Conservation (phyloP, 2,113 vertebrate species). For the Cephalopholis sonnerati region DNA sequence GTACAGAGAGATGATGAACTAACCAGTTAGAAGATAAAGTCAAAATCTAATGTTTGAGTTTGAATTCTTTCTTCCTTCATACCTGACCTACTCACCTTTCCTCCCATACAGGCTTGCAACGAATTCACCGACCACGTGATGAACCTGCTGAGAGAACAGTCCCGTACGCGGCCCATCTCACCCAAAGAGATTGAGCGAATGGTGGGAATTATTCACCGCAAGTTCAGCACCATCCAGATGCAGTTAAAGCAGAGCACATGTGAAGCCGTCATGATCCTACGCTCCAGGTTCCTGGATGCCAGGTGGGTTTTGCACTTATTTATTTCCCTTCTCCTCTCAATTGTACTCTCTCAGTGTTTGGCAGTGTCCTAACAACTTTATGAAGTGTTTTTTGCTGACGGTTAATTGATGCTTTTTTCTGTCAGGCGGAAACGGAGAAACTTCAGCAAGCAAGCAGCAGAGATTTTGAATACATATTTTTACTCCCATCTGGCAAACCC, state of each 20-base stretch:
- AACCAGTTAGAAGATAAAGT: too few relatives aligned
- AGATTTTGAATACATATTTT: constrained; percentile 97
- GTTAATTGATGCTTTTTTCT: neutral
- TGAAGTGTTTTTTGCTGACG: neutral
- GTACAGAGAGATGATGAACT: too few relatives aligned
- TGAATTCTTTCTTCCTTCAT: neutral
- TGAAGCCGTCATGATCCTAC: constrained; percentile 66
- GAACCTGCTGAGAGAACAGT: constrained; percentile 71
- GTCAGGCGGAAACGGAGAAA: constrained; percentile 77
- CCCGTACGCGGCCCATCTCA: constrained; percentile 53
- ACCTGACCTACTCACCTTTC: neutral
- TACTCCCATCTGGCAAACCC: constrained; percentile 98
- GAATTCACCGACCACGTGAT: constrained; percentile 69
- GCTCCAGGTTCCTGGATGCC: constrained; percentile 63
- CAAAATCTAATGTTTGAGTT: too few relatives aligned
- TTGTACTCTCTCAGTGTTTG: neutral
- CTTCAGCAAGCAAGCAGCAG: constrained; percentile 96
- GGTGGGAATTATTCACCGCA: constrained; percentile 87
- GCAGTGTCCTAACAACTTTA: neutral
- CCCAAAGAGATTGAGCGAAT: constrained; percentile 82
- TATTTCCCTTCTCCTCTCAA: neutral
- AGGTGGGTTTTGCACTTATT: constrained; percentile 38
- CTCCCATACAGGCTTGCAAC: constrained; percentile 50
- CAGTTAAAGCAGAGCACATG: constrained; percentile 69
- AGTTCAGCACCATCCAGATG: constrained; percentile 87